These are phyloP conservation scores for Peromyscus nudipes DNA, from an alignment of 2,797 vertebrate species.

Conservation along the genomic window DNA sequence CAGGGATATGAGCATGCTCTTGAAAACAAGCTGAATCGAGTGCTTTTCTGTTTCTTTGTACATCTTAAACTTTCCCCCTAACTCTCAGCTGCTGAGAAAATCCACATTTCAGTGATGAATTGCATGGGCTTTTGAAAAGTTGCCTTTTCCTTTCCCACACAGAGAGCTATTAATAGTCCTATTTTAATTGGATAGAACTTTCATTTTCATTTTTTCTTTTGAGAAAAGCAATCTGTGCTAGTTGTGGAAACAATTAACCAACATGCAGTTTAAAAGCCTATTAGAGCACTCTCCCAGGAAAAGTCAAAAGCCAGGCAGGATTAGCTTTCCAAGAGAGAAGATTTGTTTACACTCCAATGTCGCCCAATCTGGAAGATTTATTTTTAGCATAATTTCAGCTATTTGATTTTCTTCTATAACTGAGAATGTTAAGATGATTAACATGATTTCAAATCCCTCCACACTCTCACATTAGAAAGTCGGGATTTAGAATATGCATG, in stretches of 20 bases:
- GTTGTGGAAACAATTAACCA: slow-evolving; percentile 88
- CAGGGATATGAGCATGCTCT: neutral
- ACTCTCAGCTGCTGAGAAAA: slow-evolving; percentile 26
- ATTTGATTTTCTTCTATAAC: slow-evolving; percentile 85
- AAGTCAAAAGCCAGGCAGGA: slow-evolving; percentile 85
- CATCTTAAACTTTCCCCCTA: slow-evolving; percentile 46
- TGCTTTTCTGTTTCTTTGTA: neutral
- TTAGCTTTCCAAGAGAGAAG: slow-evolving; percentile 86
- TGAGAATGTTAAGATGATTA: slow-evolving; percentile 85
- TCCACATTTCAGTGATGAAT: slow-evolving; percentile 47
- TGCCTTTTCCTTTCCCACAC: slow-evolving; percentile 74
- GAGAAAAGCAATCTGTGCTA: slow-evolving; percentile 86
- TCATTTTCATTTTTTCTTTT: slow-evolving; percentile 85
- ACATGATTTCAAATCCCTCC: slow-evolving; percentile 76
- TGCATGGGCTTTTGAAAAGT: slow-evolving; percentile 52
- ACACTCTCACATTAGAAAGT: slow-evolving; percentile 66
- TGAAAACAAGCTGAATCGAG: neutral
- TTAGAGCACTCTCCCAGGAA: slow-evolving; percentile 83
- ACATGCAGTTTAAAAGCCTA: slow-evolving; percentile 80
- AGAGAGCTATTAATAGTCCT: slow-evolving; percentile 83
- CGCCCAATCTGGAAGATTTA: slow-evolving; percentile 86
- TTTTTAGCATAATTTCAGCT: slow-evolving; percentile 89
- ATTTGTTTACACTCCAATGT: slow-evolving; percentile 88
- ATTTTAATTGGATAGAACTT: slow-evolving; percentile 86
- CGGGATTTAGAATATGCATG: slow-evolving; percentile 51